Evolutionary conservation across 1,140 invertebrate species (phyloP), one percentile per base, ranked within the genome.

Genomic region (Drosophila nannoptera): DNA sequence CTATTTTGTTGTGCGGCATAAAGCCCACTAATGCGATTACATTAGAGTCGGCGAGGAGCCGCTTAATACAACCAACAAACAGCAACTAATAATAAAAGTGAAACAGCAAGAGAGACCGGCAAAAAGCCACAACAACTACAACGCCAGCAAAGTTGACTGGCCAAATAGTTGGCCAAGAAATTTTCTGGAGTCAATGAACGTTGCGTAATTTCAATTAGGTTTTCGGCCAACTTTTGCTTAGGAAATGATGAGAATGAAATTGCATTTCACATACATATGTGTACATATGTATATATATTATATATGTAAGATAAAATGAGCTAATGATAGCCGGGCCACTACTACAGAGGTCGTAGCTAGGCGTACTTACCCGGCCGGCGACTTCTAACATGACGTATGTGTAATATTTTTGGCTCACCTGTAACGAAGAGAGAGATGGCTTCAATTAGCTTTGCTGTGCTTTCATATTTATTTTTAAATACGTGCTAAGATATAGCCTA

Each of bases 121-220:
- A 52, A 14, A 58, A 9, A 48, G 46, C 59, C 31, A 52, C 32
- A 58, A 50, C 62, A 36, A 46, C 33, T 46, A 8, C 38, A 31
- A n/a, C 4, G 38, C 2, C 60, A 71, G 63, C 38, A 46, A 65
- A 63, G 73, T 22, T 22, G 61, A 45, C 31, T 54, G 59, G 58
- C 48, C 58, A 52, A 62, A 56, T 64, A 69, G 49, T 70, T 70
- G 36, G 43, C 68, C 45, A 69, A 66, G 59, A 75, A 73, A 86
- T 72, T 81, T 22, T 77, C 52, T 61, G 69, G 81, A 81, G 84
- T 87, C 84, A 87, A 87, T 87, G 84, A 87, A 87, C 84, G 84
- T 86, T 86, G 59, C 74, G 81, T 84, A 87, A 87, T 87, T 87
- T 87, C 84, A 87, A 87, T 87, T 87, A 78, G 78, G 62, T 63